Base-by-base conservation (phyloP, 1,140 invertebrate species). In the Cydia amplana region DNA sequence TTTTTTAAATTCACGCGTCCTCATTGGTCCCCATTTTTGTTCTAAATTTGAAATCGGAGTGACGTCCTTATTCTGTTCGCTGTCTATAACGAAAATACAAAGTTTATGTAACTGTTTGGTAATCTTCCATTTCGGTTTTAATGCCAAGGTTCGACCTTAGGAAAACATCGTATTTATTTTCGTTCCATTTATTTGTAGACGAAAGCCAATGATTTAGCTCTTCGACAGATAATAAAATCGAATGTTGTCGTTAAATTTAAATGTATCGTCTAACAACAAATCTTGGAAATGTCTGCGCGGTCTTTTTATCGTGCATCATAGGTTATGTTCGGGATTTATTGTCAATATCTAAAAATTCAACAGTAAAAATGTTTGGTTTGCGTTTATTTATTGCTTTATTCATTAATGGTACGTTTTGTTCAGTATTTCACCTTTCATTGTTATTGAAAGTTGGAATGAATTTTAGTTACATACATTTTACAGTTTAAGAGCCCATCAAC, bases 141-240 rank as follows among this genome's bases (percentile, higher is more conserved):
- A 70, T 10, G 28, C n/a, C 65, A 70, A 70, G 65, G 65, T 36
- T 70, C 16, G 12, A 67, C 6, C 25, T 23, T 67, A 70, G n/a
- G 65, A 70, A 36, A 70, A 70, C 65, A 70, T 70, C 23, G 16
- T 18, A 70, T 70, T 67, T 70, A 70, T 36, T 32, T 65, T n/a
- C 28, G 65, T 36, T 32, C 25, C 14, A 36, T 70, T 70, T 70
- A 43, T 70, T 70, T 70, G 32, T 67, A 16, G 28, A 67, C 64
- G 25, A 32, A 36, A 18, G 0, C 5, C 65, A 70, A 70, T 70
- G 65, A 70, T 70, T 70, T 70, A 70, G 32, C 65, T 70, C 65
- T 70, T 70, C 65, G 32, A 40, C 65, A 70, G 65, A 70, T 70
- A 70, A 70, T 70, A 70, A 70, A 70, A 70, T 70, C 65, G 65